These are phyloP conservation scores for Ictidomys tridecemlineatus DNA, from an alignment of 2,113 vertebrate genomes.

Conservation along the genomic window DNA sequence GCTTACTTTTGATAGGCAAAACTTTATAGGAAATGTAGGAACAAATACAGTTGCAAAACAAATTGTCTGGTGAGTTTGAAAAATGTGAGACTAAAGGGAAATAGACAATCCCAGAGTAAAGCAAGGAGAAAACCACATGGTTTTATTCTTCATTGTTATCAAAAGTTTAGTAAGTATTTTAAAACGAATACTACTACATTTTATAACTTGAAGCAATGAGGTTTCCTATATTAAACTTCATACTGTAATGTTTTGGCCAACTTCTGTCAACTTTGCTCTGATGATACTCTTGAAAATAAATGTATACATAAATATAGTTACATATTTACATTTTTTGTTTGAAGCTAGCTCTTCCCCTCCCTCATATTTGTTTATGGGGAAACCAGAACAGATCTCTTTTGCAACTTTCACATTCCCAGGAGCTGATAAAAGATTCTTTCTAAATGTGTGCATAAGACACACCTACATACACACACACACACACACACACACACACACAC, in stretches of 20 bases:
- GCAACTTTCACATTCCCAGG: neutral
- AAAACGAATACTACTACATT: neutral
- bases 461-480: no score
- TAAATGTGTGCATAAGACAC: neutral
- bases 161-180: neutral
- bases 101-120: neutral
- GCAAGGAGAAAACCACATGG: neutral
- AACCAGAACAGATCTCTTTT: neutral
- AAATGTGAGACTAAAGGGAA: conserved; percentile 15
- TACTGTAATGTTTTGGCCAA: neutral
- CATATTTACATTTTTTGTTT: neutral
- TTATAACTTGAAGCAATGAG: neutral
- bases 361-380: neutral
- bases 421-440: neutral
- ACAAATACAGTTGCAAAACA: neutral
- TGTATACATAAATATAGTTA: no score
- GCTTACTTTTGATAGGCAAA: neutral
- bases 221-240: neutral
- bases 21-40: neutral
- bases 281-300: neutral
- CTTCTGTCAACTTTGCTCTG: neutral
- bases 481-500: no score
- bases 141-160: neutral
- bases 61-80: conserved; percentile 11
- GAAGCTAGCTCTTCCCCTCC: neutral